Evolutionary conservation across 2,797 vertebrate species (phyloP), one percentile per base, ranked within the genome.

Genomic region (Glyptemys insculpta): DNA sequence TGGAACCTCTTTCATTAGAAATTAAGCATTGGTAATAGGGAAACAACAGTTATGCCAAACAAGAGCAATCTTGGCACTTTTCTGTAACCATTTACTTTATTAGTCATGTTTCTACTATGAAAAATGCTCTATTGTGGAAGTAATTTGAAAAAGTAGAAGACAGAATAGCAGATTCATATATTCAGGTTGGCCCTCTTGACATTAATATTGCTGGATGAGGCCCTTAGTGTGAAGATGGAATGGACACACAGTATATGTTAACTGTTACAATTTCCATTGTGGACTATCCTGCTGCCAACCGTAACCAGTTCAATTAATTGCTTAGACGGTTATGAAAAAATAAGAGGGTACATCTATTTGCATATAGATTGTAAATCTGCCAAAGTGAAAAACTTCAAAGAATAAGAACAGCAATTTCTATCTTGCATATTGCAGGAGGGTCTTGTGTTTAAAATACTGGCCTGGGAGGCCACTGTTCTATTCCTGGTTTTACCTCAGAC

Each of bases 321-420:
- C 85, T 94, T 95, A 92, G 79, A 85, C 0, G 0, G 79, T 87
- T 92, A 89, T 82, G 84, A 85, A 95, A 93, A 84, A 94, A 92
- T 31, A 83, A 91, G 96, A 97, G 41, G 84, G 72, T 31, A 4
- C 47, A 85, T 90, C 93, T 92, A 95, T 97, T 97, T 97, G 88
- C 96, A 96, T 95, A 96, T 96, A 96, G 89, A 97, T 95, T 96
- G 95, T 95, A 44, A 92, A 93, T 95, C 95, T 94, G 95, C 72
- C 93, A 93, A 95, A 93, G 37, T 83, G 82, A 93, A 95, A 91
- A 96, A 95, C 85, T 91, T 94, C 50, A 76, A 93, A 95, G 78
- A 94, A 14, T 85, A 83, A 94, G 89, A 91, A 57, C 78, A 95
- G 57, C 65, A 94, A 96, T 95, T 95, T 91, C 83, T 93, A 78